Percentiles rank a stretch among this genome's conserved stretches.
These are phyloP conservation scores for Cryptotis parvus DNA, from an alignment of 2,113 vertebrate genomes.

Conservation along the genomic window DNA sequence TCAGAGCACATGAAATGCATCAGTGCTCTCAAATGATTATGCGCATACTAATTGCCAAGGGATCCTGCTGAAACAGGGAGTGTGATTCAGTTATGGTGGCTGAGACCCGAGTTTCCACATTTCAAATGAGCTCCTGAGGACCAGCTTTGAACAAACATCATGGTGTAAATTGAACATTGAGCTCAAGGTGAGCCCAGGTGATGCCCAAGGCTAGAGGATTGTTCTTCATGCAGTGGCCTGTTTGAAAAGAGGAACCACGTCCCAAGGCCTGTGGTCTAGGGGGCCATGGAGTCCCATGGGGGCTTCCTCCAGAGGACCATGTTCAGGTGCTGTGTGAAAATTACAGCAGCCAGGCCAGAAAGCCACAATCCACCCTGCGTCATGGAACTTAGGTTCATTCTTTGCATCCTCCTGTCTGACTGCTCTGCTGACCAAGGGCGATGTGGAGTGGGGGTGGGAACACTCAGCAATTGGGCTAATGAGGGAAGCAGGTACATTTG, in stretches of 20 bases:
- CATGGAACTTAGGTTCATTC: too few relatives aligned
- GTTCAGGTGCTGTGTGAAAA: not conserved
- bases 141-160: constrained; percentile 9
- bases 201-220: not conserved
- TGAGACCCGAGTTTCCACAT: not conserved
- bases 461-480: too few relatives aligned
- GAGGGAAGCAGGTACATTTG: too few relatives aligned
- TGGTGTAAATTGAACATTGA: not conserved
- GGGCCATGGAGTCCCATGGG: not conserved
- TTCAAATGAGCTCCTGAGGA: not conserved
- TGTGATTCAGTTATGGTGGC: not conserved
- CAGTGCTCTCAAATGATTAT: not conserved
- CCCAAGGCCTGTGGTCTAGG: not conserved
- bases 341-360: not conserved
- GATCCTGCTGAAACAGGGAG: not conserved
- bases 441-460: too few relatives aligned
- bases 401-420: too few relatives aligned
- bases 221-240: not conserved
- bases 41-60: not conserved
- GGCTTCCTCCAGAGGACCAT: not conserved
- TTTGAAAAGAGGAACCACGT: not conserved
- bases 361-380: too few relatives aligned
- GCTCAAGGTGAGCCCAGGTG: not conserved
- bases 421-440: too few relatives aligned
- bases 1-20: not conserved